phyloP scores from a whole-genome alignment of 2,113 vertebrate species.

The Centropus bengalensis region DNA sequence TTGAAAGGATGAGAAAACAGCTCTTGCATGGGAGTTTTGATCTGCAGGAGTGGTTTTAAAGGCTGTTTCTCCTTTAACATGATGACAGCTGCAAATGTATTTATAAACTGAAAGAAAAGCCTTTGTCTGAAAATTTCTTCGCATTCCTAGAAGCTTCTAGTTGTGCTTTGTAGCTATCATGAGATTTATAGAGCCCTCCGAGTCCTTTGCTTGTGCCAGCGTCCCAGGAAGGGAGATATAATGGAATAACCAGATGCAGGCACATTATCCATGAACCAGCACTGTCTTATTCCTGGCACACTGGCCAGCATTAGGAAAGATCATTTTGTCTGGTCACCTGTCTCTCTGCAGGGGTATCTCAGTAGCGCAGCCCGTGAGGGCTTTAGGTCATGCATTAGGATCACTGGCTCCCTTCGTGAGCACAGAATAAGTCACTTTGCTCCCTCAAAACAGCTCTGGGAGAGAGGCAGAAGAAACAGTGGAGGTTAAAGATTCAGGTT shows the following conservation, averaged over 20 bases:
- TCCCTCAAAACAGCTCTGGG: background rate
- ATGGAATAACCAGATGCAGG: too few species aligned
- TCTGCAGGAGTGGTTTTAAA: background rate
- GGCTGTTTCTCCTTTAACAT: background rate
- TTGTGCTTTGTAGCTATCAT: background rate
- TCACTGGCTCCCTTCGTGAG: background rate
- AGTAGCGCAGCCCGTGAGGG: background rate
- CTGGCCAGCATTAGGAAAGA: background rate
- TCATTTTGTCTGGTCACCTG: background rate
- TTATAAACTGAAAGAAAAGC: background rate
- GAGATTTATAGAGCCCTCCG: background rate
- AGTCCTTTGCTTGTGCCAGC: background rate
- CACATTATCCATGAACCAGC: background rate
- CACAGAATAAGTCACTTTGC: background rate
- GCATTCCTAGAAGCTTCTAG: background rate
- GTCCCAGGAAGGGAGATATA: background rate
- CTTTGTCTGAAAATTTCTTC: slow-evolving; percentile 3
- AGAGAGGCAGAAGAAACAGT: background rate
- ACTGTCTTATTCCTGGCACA: background rate
- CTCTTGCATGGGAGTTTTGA: background rate
- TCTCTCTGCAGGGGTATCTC: background rate
- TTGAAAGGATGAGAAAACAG: background rate
- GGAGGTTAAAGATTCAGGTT: background rate
- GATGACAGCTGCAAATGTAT: background rate
- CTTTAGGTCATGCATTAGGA: background rate